A percentile compares a stretch with the other conserved stretches of the same genome.
Evolutionary conservation across 2,113 vertebrate species (phyloP).

Genomic region (zebrafish (Danio rerio)): DNA sequence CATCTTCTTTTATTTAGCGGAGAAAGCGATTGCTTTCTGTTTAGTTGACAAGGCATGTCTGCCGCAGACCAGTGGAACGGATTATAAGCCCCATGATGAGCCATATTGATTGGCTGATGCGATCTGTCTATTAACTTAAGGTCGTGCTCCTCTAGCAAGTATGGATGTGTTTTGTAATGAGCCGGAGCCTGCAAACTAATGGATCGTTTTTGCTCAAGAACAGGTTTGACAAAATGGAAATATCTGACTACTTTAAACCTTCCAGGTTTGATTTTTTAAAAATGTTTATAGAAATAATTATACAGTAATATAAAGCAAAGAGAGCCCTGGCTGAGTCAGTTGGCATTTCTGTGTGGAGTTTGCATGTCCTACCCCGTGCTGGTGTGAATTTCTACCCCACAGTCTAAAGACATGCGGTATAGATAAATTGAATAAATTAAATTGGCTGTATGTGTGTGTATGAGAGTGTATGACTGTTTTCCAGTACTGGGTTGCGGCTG

Average conservation of each 20-base stretch:
- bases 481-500: too few species aligned
- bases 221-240: neutral
- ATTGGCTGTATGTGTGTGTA: too few species aligned
- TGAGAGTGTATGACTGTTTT: too few species aligned
- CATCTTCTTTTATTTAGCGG: neutral
- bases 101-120: conserved; percentile 22
- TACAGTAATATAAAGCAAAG: too few species aligned
- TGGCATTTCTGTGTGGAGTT: too few species aligned
- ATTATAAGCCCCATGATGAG: conserved; percentile 36
- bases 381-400: too few species aligned
- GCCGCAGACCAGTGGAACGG: neutral
- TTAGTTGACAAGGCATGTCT: neutral
- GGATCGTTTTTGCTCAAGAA: neutral
- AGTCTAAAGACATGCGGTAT: too few species aligned
- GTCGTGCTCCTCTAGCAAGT: neutral
- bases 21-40: neutral
- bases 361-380: too few species aligned
- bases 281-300: too few species aligned
- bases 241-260: neutral
- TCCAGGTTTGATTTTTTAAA: neutral
- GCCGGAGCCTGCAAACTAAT: neutral
- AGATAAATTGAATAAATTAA: too few species aligned
- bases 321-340: too few species aligned
- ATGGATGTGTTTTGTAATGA: conserved; percentile 30
- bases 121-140: conserved; percentile 29